These are phyloP conservation scores for Potorous gilbertii DNA, from an alignment of 2,797 vertebrate species.

Conservation along the genomic window DNA sequence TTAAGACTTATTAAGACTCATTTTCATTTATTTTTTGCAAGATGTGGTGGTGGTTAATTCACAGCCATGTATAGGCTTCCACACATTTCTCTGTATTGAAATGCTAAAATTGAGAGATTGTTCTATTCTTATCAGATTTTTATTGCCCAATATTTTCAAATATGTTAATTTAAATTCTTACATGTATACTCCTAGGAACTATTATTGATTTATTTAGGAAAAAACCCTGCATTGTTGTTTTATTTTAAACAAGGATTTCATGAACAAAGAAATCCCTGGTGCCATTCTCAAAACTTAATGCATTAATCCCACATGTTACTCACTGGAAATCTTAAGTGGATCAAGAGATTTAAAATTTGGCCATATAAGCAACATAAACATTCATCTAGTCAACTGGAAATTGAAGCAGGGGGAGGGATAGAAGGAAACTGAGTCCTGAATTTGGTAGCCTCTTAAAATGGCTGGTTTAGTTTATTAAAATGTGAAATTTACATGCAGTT, in stretches of 20 bases:
- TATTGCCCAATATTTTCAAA: conserved; percentile 2
- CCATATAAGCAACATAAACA: not conserved
- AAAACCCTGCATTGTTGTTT: not conserved
- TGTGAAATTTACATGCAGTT: not conserved
- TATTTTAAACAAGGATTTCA: not conserved
- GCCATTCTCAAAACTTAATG: conserved; percentile 16
- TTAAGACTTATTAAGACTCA: conserved; percentile 13
- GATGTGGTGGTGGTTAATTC: not conserved
- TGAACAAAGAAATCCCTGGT: conserved; percentile 17
- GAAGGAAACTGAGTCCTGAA: not conserved
- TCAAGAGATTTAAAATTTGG: conserved; percentile 32
- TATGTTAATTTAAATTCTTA: not conserved
- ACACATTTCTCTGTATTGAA: not conserved
- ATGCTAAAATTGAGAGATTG: not conserved
- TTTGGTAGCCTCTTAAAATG: not conserved
- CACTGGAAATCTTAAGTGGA: conserved; percentile 33
- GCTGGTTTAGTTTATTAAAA: conserved; percentile 18
- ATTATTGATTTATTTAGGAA: not conserved
- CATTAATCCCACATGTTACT: conserved; percentile 30
- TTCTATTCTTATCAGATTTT: not conserved
- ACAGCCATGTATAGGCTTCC: not conserved
- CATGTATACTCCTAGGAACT: not conserved
- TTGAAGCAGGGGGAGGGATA: not conserved
- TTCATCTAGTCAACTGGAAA: not conserved
- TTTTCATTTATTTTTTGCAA: not conserved